Evolutionary conservation across 2,113 vertebrate species (phyloP).

Genomic region (Oreochromis tanganicae): DNA sequence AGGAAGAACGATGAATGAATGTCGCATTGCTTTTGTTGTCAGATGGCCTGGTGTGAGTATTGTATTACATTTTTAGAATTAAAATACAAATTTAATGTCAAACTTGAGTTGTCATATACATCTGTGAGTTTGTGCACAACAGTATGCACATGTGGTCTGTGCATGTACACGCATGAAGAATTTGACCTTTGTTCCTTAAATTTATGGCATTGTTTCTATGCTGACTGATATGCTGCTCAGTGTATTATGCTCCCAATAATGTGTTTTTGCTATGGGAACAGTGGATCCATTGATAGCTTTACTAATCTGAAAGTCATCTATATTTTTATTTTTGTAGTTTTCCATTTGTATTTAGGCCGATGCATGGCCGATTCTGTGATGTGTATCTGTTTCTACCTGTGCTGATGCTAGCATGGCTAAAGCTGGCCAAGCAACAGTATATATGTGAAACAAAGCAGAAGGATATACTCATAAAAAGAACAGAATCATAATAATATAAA

Average conservation of each 20-base stretch:
- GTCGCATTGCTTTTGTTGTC: not conserved
- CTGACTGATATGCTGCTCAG: not conserved
- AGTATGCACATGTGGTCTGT: not conserved
- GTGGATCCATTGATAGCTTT: not conserved
- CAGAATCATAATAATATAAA: not conserved
- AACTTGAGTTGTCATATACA: not conserved
- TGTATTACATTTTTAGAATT: not conserved
- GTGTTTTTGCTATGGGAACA: accelerated
- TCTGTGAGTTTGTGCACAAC: not conserved
- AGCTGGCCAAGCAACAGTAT: not conserved
- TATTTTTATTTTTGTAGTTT: not conserved
- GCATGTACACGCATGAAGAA: not conserved
- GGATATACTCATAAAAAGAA: not conserved
- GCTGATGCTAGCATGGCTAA: not conserved
- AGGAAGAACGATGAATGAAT: not conserved
- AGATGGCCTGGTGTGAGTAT: not conserved
- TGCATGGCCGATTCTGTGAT: accelerated
- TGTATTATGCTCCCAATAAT: not conserved
- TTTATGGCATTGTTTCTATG: not conserved
- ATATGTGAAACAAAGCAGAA: not conserved
- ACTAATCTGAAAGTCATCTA: not conserved
- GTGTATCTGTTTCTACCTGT: not conserved
- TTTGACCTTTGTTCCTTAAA: not conserved
- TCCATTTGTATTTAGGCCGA: not conserved
- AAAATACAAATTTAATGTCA: not conserved